Conservation (phyloP, 2,113 vertebrate genomes). For the Diglossa brunneiventris region DNA sequence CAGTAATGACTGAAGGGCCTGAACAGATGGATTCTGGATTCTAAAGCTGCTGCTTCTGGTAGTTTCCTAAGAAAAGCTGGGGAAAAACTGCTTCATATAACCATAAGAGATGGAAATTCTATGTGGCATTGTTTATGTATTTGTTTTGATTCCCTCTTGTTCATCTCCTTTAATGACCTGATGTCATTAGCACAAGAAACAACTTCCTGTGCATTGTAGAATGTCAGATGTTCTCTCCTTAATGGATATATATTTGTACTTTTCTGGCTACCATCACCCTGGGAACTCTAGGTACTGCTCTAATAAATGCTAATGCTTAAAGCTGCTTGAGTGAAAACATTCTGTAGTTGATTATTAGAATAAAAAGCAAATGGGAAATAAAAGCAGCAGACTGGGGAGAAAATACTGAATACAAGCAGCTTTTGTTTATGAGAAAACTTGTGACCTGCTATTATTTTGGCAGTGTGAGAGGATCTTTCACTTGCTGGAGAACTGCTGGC, state of each 20-base stretch:
- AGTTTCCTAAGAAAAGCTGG: not conserved
- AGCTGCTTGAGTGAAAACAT: not conserved
- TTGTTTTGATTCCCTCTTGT: not conserved
- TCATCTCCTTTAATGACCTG: not conserved
- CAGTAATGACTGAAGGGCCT: not conserved
- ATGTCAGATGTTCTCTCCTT: not conserved
- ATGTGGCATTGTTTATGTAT: not conserved
- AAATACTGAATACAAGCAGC: constrained; percentile 25
- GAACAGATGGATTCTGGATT: not conserved
- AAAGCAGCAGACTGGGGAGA: not conserved
- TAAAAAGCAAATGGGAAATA: not conserved
- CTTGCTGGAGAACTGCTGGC: constrained; percentile 25
- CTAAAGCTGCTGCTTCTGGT: not conserved
- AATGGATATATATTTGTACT: not conserved
- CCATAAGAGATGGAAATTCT: not conserved
- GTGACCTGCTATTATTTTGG: constrained; percentile 43
- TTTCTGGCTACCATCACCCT: not conserved
- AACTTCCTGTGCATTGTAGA: not conserved
- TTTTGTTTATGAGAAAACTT: constrained; percentile 42
- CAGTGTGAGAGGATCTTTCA: constrained; percentile 7
- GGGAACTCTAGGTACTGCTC: not conserved
- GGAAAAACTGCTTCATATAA: not conserved
- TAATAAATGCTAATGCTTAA: not conserved
- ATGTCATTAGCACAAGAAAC: not conserved
- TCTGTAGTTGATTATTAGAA: not conserved